Evolutionary conservation across 1,140 invertebrate genomes (phyloP), one percentile per base, ranked within the genome.

Genomic region (Phymastichus coffea): DNA sequence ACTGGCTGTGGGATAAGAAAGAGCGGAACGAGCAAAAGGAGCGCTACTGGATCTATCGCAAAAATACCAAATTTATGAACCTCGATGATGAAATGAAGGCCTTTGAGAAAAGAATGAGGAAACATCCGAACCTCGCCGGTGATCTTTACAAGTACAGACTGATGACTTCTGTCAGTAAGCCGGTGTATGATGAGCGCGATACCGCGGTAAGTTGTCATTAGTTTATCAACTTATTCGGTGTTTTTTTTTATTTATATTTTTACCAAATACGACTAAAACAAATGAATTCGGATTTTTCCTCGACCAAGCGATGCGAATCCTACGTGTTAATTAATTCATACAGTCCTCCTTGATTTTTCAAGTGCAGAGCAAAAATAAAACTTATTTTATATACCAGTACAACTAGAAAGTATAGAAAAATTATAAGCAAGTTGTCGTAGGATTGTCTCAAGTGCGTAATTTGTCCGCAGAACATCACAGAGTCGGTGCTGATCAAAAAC

Each of bases 401-500:
- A n/a, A n/a, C n/a, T n/a, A n/a, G n/a, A n/a, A n/a, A n/a, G n/a
- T n/a, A n/a, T n/a, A n/a, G n/a, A n/a, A n/a, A n/a, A n/a, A n/a
- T n/a, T n/a, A n/a, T n/a, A n/a, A n/a, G n/a, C n/a, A n/a, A n/a
- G n/a, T n/a, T n/a, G n/a, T n/a, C n/a, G n/a, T n/a, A n/a, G n/a
- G n/a, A n/a, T n/a, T n/a, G n/a, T 74, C 76, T 77, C 74, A 80
- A 79, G 71, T 66, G 28, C 28, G 28, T 66, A 71, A 68, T 79
- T 77, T 80, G 77, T 84, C 80, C 82, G 81, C 88, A 93, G 91
- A 93, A 93, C 85, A 91, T 94, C 87, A 93, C 91, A 83, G 90
- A 93, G 87, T 87, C 90, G 85, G 88, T 92, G 84, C 90, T 93
- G 85, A 86, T 93, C 84, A 93, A 93, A 85, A 91, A 93, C 86